Percentiles rank a stretch among this genome's conserved stretches.
Conservation (phyloP, 2,797 vertebrate species). For the Poeciliopsis infans region DNA sequence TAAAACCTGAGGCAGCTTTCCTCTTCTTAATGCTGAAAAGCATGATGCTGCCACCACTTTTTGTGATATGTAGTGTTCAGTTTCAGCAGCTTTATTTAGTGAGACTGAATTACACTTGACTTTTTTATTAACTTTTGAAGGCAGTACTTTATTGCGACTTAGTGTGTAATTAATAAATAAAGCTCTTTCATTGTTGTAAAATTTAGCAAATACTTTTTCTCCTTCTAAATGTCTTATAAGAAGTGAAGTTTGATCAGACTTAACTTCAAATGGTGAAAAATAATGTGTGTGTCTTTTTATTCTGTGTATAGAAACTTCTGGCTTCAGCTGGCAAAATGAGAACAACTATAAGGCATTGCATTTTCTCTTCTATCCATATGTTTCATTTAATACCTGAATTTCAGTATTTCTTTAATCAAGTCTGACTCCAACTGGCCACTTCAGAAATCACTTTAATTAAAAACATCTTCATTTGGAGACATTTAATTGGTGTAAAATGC, state of each 20-base stretch:
- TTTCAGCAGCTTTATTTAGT: neutral
- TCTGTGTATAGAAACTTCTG: neutral
- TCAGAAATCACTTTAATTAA: slow-evolving; percentile 18
- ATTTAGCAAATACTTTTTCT: neutral
- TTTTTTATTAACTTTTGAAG: neutral
- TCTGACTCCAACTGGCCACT: slow-evolving; percentile 25
- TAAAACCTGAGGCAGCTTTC: neutral
- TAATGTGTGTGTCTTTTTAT: neutral
- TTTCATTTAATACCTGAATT: slow-evolving; percentile 7
- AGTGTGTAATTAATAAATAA: neutral
- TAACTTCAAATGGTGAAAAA: neutral
- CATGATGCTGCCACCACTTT: neutral
- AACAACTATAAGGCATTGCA: neutral
- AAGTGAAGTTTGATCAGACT: neutral
- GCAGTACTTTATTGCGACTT: neutral
- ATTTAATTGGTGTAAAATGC: slow-evolving; percentile 10
- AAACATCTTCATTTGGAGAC: slow-evolving; percentile 24
- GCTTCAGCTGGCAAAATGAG: neutral
- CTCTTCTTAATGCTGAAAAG: neutral
- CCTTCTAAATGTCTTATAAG: neutral
- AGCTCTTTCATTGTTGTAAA: neutral
- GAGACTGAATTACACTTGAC: neutral
- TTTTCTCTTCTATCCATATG: neutral
- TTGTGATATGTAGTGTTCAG: neutral
- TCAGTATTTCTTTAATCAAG: slow-evolving; percentile 28